phyloP scores from a whole-genome alignment of 2,797 vertebrate species.

The Oreonectes daqikongensis region DNA sequence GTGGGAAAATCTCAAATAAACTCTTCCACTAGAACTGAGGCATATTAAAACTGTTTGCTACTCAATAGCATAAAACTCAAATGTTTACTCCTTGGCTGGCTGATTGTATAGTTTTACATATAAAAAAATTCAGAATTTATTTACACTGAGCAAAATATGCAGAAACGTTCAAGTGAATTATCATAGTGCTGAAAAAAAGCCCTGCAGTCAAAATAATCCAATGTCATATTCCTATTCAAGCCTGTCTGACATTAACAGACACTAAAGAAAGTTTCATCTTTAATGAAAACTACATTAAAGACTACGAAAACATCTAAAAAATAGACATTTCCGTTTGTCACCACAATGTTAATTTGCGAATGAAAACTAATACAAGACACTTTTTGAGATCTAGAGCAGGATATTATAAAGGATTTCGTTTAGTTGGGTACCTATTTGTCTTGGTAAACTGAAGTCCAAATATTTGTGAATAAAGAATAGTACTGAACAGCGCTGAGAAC shows the following conservation, averaged over 20 bases:
- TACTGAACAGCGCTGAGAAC: conserved; percentile 72
- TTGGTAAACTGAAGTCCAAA: conserved; percentile 61
- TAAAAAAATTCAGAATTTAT: conserved; percentile 6
- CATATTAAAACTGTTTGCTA: neutral
- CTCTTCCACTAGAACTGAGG: neutral
- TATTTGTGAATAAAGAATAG: conserved; percentile 66
- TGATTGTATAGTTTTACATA: conserved; percentile 23
- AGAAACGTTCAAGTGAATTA: conserved; percentile 21
- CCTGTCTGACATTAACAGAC: neutral
- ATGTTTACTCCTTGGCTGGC: conserved; percentile 24
- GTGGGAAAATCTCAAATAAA: neutral
- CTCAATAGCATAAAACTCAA: neutral
- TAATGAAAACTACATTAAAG: too few species aligned
- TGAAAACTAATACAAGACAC: neutral
- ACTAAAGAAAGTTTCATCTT: neutral
- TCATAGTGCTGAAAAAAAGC: conserved; percentile 9
- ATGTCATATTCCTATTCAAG: conserved; percentile 24
- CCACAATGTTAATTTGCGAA: neutral
- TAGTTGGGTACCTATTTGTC: conserved; percentile 34
- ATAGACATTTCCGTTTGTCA: neutral
- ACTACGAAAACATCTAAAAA: too few species aligned
- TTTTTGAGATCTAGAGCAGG: neutral
- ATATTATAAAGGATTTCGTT: conserved; percentile 20
- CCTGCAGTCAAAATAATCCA: conserved; percentile 7
- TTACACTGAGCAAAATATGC: conserved; percentile 20